Percentiles rank a stretch among this genome's conserved stretches.
These are phyloP conservation scores for Drosophila lacertosa DNA, from an alignment of 1,140 invertebrate species.

Conservation along the genomic window DNA sequence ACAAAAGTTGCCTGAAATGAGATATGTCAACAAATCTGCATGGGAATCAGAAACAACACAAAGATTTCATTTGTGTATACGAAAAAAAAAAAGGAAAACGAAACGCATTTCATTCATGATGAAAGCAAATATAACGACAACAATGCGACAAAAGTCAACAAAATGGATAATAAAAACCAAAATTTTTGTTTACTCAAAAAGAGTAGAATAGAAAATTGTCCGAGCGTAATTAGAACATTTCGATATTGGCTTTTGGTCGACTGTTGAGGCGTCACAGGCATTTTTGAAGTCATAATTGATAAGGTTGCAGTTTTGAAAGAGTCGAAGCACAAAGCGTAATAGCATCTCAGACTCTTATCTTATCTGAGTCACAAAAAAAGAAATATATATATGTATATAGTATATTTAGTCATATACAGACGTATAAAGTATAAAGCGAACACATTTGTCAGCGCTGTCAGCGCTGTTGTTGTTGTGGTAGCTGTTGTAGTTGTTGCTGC, in stretches of 20 bases:
- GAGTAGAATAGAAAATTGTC: conserved; percentile 1
- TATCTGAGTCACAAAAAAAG: conserved; percentile 45
- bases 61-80: conserved; percentile 8
- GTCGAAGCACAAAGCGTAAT: conserved; percentile 12
- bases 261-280: conserved; percentile 10
- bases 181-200: conserved; percentile 14
- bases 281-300: conserved; percentile 47
- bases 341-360: conserved; percentile 35
- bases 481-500: conserved; percentile 48
- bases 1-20: conserved; percentile 7
- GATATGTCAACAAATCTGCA: conserved; percentile 7
- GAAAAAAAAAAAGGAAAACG: not conserved
- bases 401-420: too few species aligned
- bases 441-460: conserved; percentile 50
- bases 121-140: conserved; percentile 17
- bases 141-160: conserved; percentile 30
- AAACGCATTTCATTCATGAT: conserved; percentile 38
- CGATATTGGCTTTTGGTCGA: conserved; percentile 5
- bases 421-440: conserved; percentile 11
- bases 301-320: conserved; percentile 51
- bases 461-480: conserved; percentile 28
- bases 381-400: conserved; percentile 6
- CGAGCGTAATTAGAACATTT: conserved; percentile 29
- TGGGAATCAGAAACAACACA: conserved; percentile 2
- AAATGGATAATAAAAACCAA: conserved; percentile 13